Conservation (phyloP, 2,888 invertebrate species). For the Phania funesta region DNA sequence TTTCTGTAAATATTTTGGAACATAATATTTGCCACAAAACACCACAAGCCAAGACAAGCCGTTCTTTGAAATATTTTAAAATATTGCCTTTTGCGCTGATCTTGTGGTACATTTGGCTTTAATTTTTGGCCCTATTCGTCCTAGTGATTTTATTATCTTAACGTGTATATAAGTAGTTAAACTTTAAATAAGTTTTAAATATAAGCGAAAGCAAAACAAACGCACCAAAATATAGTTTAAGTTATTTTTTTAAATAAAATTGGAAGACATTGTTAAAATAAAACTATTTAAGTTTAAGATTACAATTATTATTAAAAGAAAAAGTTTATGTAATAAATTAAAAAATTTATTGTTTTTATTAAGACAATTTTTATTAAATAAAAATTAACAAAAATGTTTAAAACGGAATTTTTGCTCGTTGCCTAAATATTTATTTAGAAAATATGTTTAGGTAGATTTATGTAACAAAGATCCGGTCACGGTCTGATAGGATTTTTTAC, state of each 20-base stretch:
- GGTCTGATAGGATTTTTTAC: too few species aligned
- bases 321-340: conserved; percentile 46
- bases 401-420: conserved; percentile 30
- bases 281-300: conserved; percentile 4
- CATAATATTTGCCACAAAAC: too few species aligned
- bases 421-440: too few species aligned
- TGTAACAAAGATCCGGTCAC: too few species aligned
- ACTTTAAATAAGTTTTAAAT: too few species aligned
- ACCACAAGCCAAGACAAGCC: too few species aligned
- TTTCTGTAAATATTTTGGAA: too few species aligned
- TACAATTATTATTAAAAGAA: conserved; percentile 1
- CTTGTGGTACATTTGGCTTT: neutral
- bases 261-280: conserved; percentile 26
- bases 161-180: conserved; percentile 29
- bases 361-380: conserved; percentile 65
- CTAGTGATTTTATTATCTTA: neutral
- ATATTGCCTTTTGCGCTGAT: neutral
- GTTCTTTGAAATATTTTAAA: too few species aligned
- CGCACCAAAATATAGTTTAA: conserved; percentile 53
- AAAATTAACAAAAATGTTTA: conserved; percentile 53
- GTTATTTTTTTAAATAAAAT: conserved; percentile 10
- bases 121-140: neutral
- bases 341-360: conserved; percentile 41
- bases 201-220: conserved; percentile 63
- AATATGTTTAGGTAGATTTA: too few species aligned